A percentile compares a stretch with the other conserved stretches of the same genome.
phyloP scores from a whole-genome alignment of 2,113 vertebrate genomes.

The Triplophysa tibetana region DNA sequence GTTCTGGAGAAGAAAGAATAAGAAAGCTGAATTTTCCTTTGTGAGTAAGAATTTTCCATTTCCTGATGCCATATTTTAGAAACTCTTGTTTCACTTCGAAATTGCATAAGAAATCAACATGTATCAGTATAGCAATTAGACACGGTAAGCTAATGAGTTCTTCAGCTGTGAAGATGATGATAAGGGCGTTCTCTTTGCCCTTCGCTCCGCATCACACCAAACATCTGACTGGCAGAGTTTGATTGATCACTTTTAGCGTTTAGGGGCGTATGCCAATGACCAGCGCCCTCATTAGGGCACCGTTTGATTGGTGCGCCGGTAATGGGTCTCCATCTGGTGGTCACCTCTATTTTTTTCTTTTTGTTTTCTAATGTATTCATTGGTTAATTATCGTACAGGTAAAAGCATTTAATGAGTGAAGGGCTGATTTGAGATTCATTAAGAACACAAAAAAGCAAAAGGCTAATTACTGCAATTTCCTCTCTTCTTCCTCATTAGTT shows the following conservation, averaged over 20 bases:
- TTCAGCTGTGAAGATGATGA: constrained; percentile 45
- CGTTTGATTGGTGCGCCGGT: constrained; percentile 71
- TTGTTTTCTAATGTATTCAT: constrained; percentile 64
- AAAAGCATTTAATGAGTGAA: constrained; percentile 72
- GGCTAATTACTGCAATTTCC: constrained; percentile 80
- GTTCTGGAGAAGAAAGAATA: too few relatives aligned
- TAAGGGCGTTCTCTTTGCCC: constrained; percentile 57
- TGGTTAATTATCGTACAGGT: constrained; percentile 77
- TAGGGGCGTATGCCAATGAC: constrained; percentile 61
- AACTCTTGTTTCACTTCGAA: not conserved
- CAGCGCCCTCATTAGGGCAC: constrained; percentile 74
- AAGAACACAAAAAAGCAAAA: constrained; percentile 76
- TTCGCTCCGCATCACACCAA: constrained; percentile 45
- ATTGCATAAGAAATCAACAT: not conserved
- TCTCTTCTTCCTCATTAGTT: constrained; percentile 81
- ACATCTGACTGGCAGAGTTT: constrained; percentile 51
- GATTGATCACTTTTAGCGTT: constrained; percentile 73
- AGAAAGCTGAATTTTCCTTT: too few relatives aligned
- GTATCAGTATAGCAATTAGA: constrained; percentile 44
- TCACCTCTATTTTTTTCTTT: constrained; percentile 63
- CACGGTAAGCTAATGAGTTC: constrained; percentile 56
- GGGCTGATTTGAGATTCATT: constrained; percentile 73
- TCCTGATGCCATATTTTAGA: too few relatives aligned
- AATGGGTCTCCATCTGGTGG: constrained; percentile 78
- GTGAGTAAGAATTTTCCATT: too few relatives aligned